Conservation (phyloP, 2,797 vertebrate genomes). For the Notoglanidium macrostoma region DNA sequence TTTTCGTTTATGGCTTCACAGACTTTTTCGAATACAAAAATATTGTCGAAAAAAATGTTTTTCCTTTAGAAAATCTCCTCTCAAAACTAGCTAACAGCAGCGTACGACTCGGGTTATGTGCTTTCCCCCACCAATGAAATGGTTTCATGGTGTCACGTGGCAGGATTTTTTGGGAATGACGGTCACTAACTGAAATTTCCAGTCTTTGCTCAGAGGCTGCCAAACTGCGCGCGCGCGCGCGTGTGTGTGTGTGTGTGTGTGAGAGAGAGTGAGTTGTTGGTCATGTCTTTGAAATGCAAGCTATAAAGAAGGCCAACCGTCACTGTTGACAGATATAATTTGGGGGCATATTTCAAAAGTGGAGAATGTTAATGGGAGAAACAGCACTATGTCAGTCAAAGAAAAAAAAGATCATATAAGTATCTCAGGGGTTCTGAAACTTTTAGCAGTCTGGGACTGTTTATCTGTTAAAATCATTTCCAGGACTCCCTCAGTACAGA, state of each 20-base stretch:
- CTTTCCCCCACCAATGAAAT: too few species aligned
- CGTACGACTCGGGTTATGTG: neutral
- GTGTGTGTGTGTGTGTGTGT: neutral
- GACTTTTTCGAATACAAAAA: neutral
- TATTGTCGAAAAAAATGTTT: neutral
- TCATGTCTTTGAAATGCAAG: neutral
- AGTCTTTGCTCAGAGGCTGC: slow-evolving; percentile 47
- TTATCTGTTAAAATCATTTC: neutral
- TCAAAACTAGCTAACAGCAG: neutral
- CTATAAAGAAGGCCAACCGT: neutral
- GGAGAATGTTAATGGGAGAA: neutral
- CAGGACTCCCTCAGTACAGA: neutral
- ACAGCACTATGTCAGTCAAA: neutral
- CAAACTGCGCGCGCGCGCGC: slow-evolving; percentile 58
- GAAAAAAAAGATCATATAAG: neutral
- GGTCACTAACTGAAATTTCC: slow-evolving; percentile 69
- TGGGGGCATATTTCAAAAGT: neutral
- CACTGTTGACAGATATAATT: neutral
- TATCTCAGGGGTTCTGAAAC: neutral
- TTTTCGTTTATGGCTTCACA: neutral
- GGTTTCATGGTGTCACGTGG: slow-evolving; percentile 43
- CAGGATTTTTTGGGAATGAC: slow-evolving; percentile 73
- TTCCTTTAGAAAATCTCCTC: neutral
- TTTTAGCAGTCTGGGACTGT: neutral
- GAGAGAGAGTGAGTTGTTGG: neutral